A percentile compares a stretch with the other conserved stretches of the same genome.
Evolutionary conservation across 2,113 vertebrate species (phyloP).

Genomic region (Rynchops niger): DNA sequence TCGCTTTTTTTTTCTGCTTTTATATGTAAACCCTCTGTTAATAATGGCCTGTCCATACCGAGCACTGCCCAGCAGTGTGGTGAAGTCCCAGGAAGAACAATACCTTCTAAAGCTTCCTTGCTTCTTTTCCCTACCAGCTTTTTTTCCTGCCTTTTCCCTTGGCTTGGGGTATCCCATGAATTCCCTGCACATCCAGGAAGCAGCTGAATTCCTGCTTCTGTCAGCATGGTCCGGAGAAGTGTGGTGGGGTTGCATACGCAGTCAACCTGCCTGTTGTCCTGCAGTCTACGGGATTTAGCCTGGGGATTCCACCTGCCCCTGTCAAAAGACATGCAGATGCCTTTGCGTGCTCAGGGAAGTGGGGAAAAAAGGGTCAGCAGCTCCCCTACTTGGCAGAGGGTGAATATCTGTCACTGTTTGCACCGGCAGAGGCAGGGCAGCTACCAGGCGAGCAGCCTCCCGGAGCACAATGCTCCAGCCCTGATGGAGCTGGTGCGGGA

Average conservation of each 20-base stretch:
- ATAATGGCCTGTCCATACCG: background rate
- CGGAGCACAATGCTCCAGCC: conserved; percentile 76
- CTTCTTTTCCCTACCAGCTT: background rate
- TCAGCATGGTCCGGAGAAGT: background rate
- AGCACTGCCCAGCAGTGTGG: background rate
- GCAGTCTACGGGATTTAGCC: background rate
- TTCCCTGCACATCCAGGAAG: background rate
- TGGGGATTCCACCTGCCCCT: background rate
- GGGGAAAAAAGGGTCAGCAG: background rate
- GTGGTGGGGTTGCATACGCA: background rate
- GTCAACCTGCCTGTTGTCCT: background rate
- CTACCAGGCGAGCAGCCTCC: conserved; percentile 54
- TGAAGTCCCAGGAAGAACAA: background rate
- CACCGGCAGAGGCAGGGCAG: conserved; percentile 77
- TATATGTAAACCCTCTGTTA: background rate
- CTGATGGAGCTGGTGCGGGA: conserved; percentile 85
- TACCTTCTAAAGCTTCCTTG: background rate
- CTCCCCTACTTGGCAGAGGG: background rate
- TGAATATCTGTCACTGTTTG: background rate
- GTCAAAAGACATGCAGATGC: background rate
- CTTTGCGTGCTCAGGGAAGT: background rate
- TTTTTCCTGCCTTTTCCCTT: background rate
- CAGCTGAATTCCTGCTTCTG: background rate
- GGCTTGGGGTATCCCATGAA: background rate
- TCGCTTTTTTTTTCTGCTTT: background rate